Base-by-base conservation (phyloP, 2,888 invertebrate species). In the Acleris literana region DNA sequence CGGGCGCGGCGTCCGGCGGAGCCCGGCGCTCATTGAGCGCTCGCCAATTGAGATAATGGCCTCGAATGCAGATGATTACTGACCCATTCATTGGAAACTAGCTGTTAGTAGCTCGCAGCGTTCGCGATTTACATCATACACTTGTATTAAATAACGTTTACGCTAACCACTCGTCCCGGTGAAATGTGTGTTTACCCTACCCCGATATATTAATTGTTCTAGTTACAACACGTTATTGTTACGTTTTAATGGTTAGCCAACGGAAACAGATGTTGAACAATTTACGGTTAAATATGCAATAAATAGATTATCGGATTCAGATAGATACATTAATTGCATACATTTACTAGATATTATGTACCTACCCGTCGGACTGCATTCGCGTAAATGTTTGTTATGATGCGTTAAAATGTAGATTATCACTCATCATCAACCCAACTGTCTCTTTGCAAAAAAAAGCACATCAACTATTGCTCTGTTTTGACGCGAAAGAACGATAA, bases 11-110 rank as follows among this genome's bases (percentile, higher is more conserved):
- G 89, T 88, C 89, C 90, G 90, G 84, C 80, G 25, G 70, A 76
- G 77, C 87, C 52, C 65, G 65, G 25, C 76, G 74, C 84, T 87
- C 90, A 90, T 85, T 90, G 87, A 87, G 85, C 79, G 79, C 83
- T 83, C 84, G 88, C 86, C 92, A 92, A 92, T 92, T 92, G 90
- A 92, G 87, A 87, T 91, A 92, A 92, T 91, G 83, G 86, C 83
- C 82, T 84, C 88, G 88, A 90, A 90, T 90, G 90, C 88, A 91
- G 83, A 91, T 90, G 87, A 92, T 92, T 91, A 90, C 90, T 87
- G 85, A 83, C 83, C 88, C 84, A 88, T 90, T 88, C 90, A 89
- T 86, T 86, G 88, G 80, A 85, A 88, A 85, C 88, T 85, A 85
- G 83, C 85, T 76, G 84, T 82, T 83, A 80, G 81, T 80, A 78